Conservation (phyloP, 2,888 invertebrate genomes). For the Pediacus dermestoides region DNA sequence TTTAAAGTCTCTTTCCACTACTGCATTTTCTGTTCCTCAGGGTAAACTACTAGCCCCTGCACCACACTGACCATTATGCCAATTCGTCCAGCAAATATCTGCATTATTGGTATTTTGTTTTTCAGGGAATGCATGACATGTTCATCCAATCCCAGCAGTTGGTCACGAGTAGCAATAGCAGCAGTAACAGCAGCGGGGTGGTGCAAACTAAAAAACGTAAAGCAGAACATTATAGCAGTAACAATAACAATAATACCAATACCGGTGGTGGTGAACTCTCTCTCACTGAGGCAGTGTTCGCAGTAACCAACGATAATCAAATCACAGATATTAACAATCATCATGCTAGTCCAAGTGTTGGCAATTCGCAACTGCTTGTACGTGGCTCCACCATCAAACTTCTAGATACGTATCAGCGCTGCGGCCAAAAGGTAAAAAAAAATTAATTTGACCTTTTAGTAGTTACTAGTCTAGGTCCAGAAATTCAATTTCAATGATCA, state of each 20-base stretch:
- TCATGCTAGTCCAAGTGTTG: constrained; percentile 37
- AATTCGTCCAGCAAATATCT: too few species aligned
- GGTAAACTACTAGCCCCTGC: too few species aligned
- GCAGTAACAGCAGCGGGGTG: constrained; percentile 34
- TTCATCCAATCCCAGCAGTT: constrained; percentile 67
- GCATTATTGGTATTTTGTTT: too few species aligned
- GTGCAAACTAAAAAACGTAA: constrained; percentile 46
- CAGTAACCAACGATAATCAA: constrained; percentile 17
- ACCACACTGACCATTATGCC: too few species aligned
- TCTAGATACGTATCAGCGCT: constrained; percentile 64
- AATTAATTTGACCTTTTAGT: background rate
- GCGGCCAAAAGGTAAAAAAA: constrained; percentile 59
- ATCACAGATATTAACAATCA: constrained; percentile 16
- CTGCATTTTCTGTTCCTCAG: too few species aligned
- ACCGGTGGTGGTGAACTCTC: constrained; percentile 45
- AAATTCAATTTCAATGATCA: too few species aligned
- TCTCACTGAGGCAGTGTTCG: constrained; percentile 34
- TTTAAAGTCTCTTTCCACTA: too few species aligned
- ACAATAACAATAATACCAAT: constrained; percentile 22
- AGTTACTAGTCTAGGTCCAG: too few species aligned
- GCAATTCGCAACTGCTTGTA: constrained; percentile 56
- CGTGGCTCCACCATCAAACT: constrained; percentile 66
- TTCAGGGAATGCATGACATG: constrained; percentile 84
- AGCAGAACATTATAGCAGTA: constrained; percentile 37
- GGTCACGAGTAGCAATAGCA: constrained; percentile 53